These are phyloP conservation scores for Gallinago undulata DNA, from an alignment of 2,113 vertebrate genomes.

Conservation along the genomic window DNA sequence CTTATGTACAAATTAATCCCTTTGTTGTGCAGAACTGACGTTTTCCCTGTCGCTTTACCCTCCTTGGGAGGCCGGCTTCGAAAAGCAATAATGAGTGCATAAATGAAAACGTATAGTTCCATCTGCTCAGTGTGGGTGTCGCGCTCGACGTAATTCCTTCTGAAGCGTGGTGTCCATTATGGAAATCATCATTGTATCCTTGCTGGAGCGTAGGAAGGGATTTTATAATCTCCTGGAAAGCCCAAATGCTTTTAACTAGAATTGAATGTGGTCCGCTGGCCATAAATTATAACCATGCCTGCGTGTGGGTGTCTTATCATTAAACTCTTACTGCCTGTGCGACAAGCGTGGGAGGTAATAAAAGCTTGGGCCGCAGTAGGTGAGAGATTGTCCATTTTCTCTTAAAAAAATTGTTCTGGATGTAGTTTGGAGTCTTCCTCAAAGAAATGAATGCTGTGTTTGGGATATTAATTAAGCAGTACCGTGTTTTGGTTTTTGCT, in stretches of 20 bases:
- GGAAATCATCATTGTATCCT: neutral
- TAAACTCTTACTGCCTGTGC: neutral
- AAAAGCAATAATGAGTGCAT: neutral
- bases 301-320: neutral
- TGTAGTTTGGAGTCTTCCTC: neutral
- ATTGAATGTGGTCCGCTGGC: neutral
- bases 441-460: neutral
- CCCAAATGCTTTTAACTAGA: neutral
- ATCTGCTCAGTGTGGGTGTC: neutral
- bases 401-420: neutral
- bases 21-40: neutral
- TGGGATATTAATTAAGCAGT: neutral
- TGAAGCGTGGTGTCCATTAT: neutral
- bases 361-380: neutral
- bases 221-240: neutral
- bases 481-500: neutral
- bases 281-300: neutral
- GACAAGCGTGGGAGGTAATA: conserved; percentile 9
- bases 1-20: neutral
- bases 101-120: neutral
- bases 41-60: neutral
- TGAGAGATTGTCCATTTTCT: neutral
- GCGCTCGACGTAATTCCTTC: neutral
- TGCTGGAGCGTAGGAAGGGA: neutral
- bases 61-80: neutral